Base-by-base conservation (phyloP, 2,113 vertebrate species). In the Irena cyanogastra region DNA sequence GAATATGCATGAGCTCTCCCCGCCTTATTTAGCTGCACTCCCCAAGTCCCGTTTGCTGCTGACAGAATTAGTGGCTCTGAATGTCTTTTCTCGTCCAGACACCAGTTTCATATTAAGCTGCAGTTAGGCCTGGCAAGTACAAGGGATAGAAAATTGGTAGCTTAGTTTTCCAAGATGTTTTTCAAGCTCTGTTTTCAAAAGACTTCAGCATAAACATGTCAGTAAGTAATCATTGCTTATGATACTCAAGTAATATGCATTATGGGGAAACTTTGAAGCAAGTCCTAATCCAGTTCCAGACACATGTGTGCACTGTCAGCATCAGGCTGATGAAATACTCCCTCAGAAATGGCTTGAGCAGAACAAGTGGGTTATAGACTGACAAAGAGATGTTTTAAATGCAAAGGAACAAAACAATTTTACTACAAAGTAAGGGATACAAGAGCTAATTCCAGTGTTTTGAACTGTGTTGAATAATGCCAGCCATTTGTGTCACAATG, bases 401-500 rank as follows among this genome's bases (percentile, higher is more conserved):
- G 35, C 39, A 77, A 63, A 76, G 19, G 82, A 52, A 50, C 31
- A 64, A 71, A 71, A 70, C 13, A 41, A 59, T 27, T 63, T 66
- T 42, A 30, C 33, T 86, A 7, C 28, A 89, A 89, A 84, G 68
- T 44, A 42, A 23, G 20, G 49, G 60, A 64, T 64, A 37, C 14
- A 33, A 72, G 33, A 87, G 33, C 45, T 70, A 68, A 74, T 94
- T 80, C 39, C 78, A 65, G 9, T 53, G 45, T 90, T 90, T 86
- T 89, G 37, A 90, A 79, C 83, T 61, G 24, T 52, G 33, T 75
- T 94, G 83, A 90, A 39, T 90, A 94, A 92, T 81, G 65, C 68
- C 69, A 94, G 72, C 83, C 90, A 45, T 95, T 94, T 90, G 88
- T 94, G 79, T 92, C 90, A 78, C 76, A 89, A 7, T 75, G 30